Conservation (phyloP, 2,113 vertebrate species). For the Aix galericulata region DNA sequence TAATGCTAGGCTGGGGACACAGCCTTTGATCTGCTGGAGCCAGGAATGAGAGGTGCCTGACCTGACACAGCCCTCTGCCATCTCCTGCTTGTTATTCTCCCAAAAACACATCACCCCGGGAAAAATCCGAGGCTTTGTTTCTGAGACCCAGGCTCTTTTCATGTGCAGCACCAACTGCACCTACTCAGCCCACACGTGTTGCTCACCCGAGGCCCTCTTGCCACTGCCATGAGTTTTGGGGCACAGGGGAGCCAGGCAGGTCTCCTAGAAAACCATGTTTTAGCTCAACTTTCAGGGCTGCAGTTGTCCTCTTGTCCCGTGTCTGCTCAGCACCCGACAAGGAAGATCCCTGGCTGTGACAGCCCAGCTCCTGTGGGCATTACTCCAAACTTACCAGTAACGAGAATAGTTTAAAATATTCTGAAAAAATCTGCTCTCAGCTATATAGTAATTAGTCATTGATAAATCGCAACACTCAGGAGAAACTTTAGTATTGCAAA, state of each 20-base stretch:
- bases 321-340: neutral
- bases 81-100: constrained; percentile 45
- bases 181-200: neutral
- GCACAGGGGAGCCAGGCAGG: neutral
- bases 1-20: no score
- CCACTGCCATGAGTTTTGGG: neutral
- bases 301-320: neutral
- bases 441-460: neutral
- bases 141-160: constrained; percentile 23
- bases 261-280: neutral
- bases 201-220: neutral
- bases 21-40: no score
- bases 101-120: neutral
- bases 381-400: neutral
- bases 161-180: constrained; percentile 32
- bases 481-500: neutral
- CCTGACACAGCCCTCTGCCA: no score
- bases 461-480: neutral
- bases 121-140: constrained; percentile 29
- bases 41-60: no score
- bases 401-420: neutral
- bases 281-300: neutral
- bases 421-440: neutral
- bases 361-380: neutral
- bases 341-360: neutral